Evolutionary conservation across 2,797 vertebrate species (phyloP).

Genomic region (Tragelaphus oryx): DNA sequence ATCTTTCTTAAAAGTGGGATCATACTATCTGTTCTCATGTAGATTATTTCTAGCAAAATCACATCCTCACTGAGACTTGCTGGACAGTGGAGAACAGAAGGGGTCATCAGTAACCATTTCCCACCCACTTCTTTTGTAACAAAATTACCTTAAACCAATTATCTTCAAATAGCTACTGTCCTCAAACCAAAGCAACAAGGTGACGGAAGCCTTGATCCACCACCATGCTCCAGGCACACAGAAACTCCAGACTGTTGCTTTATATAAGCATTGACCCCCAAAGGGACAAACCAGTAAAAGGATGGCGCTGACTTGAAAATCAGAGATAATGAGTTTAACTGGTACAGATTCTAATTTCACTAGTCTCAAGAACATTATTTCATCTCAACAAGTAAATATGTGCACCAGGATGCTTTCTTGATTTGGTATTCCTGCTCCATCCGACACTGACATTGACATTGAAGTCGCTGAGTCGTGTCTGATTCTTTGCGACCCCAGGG

Average conservation of each 20-base stretch:
- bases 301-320: neutral
- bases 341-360: neutral
- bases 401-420: neutral
- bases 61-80: neutral
- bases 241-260: neutral
- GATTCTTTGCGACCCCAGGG: too few relatives aligned
- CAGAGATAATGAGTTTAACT: neutral
- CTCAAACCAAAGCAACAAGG: neutral
- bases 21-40: neutral
- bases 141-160: neutral
- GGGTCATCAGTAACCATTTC: too few relatives aligned
- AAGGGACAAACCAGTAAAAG: neutral
- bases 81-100: neutral
- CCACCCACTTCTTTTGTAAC: neutral
- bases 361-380: neutral
- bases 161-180: neutral
- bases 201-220: neutral
- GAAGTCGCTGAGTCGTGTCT: too few relatives aligned
- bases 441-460: too few relatives aligned
- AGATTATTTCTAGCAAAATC: neutral
- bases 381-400: neutral
- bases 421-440: neutral
- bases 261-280: neutral
- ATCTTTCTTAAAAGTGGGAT: neutral
- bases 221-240: neutral